Conservation (phyloP, 2,113 vertebrate genomes). For the Mesoclemmys tuberculata region DNA sequence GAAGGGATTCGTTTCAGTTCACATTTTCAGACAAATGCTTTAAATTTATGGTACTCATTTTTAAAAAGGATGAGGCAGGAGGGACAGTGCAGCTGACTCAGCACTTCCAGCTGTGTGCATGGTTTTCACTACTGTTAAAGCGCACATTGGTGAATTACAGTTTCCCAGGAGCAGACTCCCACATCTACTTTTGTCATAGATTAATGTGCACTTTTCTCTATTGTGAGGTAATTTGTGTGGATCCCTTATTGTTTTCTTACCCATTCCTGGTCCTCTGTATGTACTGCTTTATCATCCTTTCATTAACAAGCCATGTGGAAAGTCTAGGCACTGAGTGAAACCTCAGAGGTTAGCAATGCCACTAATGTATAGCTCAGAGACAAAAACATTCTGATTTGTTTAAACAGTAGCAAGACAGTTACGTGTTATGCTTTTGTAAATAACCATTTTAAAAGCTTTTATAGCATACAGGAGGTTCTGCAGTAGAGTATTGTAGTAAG, state of each 20-base stretch:
- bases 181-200: neutral
- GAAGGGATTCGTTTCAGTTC: neutral
- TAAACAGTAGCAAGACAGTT: neutral
- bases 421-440: neutral
- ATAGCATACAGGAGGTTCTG: neutral
- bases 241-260: neutral
- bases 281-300: neutral
- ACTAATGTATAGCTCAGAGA: neutral
- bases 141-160: accelerated
- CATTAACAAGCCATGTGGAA: neutral
- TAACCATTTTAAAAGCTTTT: neutral
- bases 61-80: neutral
- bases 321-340: neutral
- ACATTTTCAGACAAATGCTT: neutral
- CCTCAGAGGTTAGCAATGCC: neutral
- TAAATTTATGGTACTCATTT: neutral
- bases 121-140: neutral
- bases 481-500: neutral
- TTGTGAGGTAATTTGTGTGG: neutral
- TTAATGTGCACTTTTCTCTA: neutral
- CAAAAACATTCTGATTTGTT: neutral
- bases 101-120: neutral
- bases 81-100: neutral
- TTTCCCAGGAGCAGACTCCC: neutral
- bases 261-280: neutral